Evolutionary conservation across 2,888 invertebrate species (phyloP), one percentile per base, ranked within the genome.

Genomic region (Drosophila barbarae): DNA sequence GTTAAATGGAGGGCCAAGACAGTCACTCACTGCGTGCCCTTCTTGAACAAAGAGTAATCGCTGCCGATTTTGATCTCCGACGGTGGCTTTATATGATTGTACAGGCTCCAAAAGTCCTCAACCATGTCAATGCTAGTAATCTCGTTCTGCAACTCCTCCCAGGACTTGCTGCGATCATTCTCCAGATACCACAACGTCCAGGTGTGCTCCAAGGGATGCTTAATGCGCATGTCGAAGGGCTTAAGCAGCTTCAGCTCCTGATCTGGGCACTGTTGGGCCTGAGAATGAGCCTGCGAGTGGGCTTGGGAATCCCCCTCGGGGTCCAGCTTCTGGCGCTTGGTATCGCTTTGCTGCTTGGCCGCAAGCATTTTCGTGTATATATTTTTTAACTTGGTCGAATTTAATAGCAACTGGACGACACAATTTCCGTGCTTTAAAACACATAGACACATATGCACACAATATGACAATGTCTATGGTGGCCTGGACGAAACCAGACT

Each of bases 161-260:
- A 99, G 67, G 93, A 91, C 86, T 92, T 93, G 53, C 76, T 79
- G 88, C 95, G 94, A 89, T 98, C 97, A 85, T 94, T 95, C 89
- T 98, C 98, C 88, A 94, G 96, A 90, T 97, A 99, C 98, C 98
- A 99, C 68, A 99, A 91, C 6, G 97, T 97, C 99, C 98, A 99
- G 55, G 93, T 93, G 89, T 96, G 95, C 89, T 98, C 96, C 72
- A 98, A 90, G 4, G 98, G 97, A 90, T 98, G 98, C 90, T 97
- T 98, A 65, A 93, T 92, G 1, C 53, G 47, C 28, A 73, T 5
- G 3, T 84, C 70, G 3, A 54, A 34, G 7, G 66, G 52, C n/a
- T 61, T 49, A 3, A 64, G 15, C 15, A 30, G 47, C 56, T 54
- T 50, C 1, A 32, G 34, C 10, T 73, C 76, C 3, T 72, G 21